Percentiles rank a stretch among this genome's conserved stretches.
These are phyloP conservation scores for Cryptoprocta ferox DNA, from an alignment of 2,797 vertebrate genomes.

Conservation along the genomic window DNA sequence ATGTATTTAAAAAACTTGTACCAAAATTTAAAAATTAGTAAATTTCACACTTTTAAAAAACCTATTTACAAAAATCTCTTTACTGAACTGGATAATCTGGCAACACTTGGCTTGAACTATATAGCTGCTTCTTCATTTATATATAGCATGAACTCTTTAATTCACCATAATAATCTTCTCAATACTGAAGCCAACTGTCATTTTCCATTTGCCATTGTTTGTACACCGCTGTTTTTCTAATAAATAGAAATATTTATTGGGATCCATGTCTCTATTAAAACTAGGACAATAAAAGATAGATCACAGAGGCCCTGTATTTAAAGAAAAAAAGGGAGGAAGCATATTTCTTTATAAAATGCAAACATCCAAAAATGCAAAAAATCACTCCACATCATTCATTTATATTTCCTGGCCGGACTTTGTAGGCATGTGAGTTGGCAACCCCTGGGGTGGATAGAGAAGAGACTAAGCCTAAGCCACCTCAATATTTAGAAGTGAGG, in stretches of 20 bases:
- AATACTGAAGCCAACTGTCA: background rate
- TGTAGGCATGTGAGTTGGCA: background rate
- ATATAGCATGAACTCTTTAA: background rate
- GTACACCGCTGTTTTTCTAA: background rate
- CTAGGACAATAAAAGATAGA: background rate
- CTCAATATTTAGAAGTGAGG: background rate
- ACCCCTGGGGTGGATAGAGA: background rate
- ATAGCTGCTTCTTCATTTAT: background rate
- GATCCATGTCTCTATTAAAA: background rate
- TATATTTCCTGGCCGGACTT: background rate
- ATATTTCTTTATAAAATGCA: background rate
- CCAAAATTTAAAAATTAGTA: slow-evolving; percentile 31
- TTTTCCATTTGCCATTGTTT: background rate
- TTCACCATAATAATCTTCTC: background rate
- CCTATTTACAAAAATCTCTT: background rate
- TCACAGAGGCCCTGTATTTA: background rate
- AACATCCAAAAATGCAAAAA: background rate
- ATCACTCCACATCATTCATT: background rate
- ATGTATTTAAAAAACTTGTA: background rate
- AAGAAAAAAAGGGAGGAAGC: background rate
- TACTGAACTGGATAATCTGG: slow-evolving; percentile 36
- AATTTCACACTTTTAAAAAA: background rate
- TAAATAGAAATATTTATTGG: slow-evolving; percentile 5
- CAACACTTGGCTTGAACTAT: background rate
- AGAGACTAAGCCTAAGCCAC: background rate